These are phyloP conservation scores for Strix occidentalis DNA, from an alignment of 2,797 vertebrate species.

Conservation along the genomic window DNA sequence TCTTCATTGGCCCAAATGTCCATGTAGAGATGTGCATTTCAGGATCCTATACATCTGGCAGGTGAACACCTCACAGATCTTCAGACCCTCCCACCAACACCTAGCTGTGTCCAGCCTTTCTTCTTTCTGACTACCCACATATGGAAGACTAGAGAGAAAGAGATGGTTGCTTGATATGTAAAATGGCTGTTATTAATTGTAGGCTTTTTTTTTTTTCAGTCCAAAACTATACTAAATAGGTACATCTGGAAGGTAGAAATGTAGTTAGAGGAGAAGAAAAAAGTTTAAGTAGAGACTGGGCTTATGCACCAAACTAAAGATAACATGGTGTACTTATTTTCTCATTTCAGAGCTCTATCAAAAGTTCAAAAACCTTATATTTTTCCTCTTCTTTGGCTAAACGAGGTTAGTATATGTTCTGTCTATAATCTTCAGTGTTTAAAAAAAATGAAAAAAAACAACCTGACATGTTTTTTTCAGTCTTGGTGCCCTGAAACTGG, in stretches of 20 bases:
- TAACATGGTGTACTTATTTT: background rate
- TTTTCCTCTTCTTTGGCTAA: constrained; percentile 92
- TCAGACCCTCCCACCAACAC: background rate
- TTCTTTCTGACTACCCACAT: background rate
- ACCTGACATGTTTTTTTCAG: background rate
- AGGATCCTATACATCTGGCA: background rate
- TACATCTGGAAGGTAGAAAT: background rate
- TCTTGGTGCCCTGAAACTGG: background rate
- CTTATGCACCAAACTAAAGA: background rate
- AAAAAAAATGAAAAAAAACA: background rate
- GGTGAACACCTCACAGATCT: background rate
- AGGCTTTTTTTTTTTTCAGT: background rate
- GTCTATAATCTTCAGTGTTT: background rate
- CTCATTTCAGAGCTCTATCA: constrained; percentile 80
- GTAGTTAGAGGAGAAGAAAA: background rate
- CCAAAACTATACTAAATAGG: background rate
- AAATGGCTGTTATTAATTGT: background rate
- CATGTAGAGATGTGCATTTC: background rate
- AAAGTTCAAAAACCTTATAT: constrained; percentile 78
- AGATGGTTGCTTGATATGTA: background rate
- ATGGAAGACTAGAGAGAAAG: background rate
- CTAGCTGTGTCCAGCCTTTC: background rate
- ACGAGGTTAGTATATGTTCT: constrained; percentile 85
- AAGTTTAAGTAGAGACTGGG: background rate
- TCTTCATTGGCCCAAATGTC: background rate